Base-by-base conservation (phyloP, 1,140 invertebrate species). In the Potamilus streckersoni region DNA sequence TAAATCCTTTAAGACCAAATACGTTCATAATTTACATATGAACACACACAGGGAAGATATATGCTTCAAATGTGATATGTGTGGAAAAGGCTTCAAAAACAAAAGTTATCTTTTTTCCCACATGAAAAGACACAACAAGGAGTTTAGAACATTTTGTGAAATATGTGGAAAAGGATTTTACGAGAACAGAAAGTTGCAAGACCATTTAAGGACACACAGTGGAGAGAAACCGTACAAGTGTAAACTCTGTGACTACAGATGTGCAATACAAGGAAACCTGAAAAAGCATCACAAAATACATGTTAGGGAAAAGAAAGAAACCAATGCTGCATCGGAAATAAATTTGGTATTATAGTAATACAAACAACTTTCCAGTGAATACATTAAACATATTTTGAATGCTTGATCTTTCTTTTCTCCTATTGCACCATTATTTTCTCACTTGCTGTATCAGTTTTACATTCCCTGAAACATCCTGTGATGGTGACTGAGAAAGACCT, bases 181-280 rank as follows among this genome's bases (percentile, higher is more conserved):
- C 23, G 61, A 57, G 4, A 71, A 68, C 16, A 74, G 68, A 31
- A 72, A 79, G 2, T 31, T 79, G 3, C 19, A 27, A n/a, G 57
- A 72, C n/a, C 79, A 80, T 57, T 69, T 49, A 17, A 15, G 79
- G 56, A 73, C 68, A 20, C 79, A 80, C 63, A 76, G 95, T 0
- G 96, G 96, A 11, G 96, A 97, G 87, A 97, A 97, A 90, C 96
- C 96, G 87, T 97, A 97, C 89, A 94, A 92, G 1, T 98, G 96
- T 85, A 85, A 90, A 11, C 92, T 95, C 20, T 98, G 96, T 85
- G 92, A 71, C 14, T 74, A 74, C 60, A 70, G 60, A 62, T 79
- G 62, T 63, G 62, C 77, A 0, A 59, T 70, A 14, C 31, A 38
- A 55, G 68, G 68, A 58, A 69, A 76, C 23, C 68, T 76, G 12